phyloP scores from a whole-genome alignment of 1,140 invertebrate genomes.

The Drosophila punjabiensis region DNA sequence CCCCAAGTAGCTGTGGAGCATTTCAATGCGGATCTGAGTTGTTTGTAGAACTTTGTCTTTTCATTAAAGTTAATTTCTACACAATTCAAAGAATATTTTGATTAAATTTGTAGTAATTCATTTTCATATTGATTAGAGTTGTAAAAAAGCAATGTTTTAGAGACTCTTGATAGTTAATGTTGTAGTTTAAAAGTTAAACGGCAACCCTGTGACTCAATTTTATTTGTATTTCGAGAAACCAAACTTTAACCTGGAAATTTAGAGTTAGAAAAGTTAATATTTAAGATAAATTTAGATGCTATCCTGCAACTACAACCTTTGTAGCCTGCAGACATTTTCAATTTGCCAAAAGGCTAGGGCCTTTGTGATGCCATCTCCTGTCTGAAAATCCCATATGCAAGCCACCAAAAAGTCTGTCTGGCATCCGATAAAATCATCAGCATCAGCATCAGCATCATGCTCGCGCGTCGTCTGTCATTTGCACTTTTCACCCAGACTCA shows the following conservation, averaged over 20 bases:
- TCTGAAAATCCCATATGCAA: conserved; percentile 19
- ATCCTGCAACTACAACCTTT: background rate
- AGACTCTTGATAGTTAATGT: background rate
- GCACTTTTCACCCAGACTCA: conserved; percentile 35
- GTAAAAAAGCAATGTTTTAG: background rate
- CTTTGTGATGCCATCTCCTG: conserved; percentile 10
- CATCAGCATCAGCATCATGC: conserved; percentile 37
- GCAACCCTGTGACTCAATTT: background rate
- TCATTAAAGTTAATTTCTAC: background rate
- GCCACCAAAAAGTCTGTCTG: conserved; percentile 28
- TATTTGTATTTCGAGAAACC: background rate
- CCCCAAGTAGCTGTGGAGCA: conserved; percentile 7
- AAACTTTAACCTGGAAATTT: background rate
- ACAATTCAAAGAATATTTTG: background rate
- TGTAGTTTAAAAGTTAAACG: background rate
- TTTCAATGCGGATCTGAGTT: background rate
- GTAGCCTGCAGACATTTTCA: conserved; percentile 6
- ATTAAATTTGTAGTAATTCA: background rate
- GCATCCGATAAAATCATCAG: conserved; percentile 47
- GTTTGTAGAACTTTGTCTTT: background rate
- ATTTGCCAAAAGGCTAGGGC: conserved; percentile 8
- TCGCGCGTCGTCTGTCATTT: conserved; percentile 36
- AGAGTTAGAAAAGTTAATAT: background rate
- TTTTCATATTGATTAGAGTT: background rate
- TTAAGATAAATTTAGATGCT: background rate